Base-by-base conservation (phyloP, 2,113 vertebrate genomes). In the Columba janthina region DNA sequence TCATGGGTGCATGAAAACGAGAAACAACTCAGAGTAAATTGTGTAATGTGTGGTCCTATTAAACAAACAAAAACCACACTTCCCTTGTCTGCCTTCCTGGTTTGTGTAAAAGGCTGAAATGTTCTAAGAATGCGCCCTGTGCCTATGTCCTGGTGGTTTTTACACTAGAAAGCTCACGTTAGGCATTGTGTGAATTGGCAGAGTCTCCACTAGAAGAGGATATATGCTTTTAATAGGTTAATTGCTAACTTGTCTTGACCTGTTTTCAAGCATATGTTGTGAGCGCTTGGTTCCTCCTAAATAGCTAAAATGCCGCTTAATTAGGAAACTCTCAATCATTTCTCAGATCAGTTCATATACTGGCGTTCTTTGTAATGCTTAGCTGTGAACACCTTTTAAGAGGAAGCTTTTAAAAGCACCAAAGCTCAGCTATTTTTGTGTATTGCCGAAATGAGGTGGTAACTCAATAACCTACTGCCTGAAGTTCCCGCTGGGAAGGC, bases 201-300 rank as follows among this genome's bases (percentile, higher is more conserved):
- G 84, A 89, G 84, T 77, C 89, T 97, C 84, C 46, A 12, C 48
- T 70, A 66, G 87, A 71, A 97, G 92, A 91, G 96, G 97, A 65
- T 95, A 84, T 94, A 48, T 98, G 90, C 94, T 97, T 95, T 96
- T 98, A 97, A 97, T 94, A 97, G 94, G 95, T 85, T 98, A 98
- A 98, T 98, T 98, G 86, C 95, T 69, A 96, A 94, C 97, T 96
- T 98, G 98, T 97, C 94, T 96, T 97, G 94, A 98, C 98, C 97
- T 98, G 98, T 98, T 97, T 97, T 94, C 92, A 93, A 94, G 94
- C 83, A 51, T 97, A 91, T 97, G 95, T 97, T 96, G 85, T 77
- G 94, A 97, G 95, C 58, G 25, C 95, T 97, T 93, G 62, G 71
- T 96, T 97, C 94, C 93, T 97, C 87, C 96, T 94, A 93, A 97